Evolutionary conservation across 1,140 invertebrate species (phyloP).

Genomic region (Papilio dardanus): DNA sequence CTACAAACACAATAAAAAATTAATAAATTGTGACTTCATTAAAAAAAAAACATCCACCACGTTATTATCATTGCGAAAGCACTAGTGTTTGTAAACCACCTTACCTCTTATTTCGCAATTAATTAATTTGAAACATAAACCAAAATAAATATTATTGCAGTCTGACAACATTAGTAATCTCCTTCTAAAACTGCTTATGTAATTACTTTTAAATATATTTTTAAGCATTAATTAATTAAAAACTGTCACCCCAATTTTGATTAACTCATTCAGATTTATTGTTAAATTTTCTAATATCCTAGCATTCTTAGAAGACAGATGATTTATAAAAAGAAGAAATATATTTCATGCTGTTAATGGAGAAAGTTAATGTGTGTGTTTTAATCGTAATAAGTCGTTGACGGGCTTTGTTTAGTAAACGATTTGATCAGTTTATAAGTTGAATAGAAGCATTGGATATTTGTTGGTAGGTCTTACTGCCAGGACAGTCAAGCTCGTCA

Average conservation of each 20-base stretch:
- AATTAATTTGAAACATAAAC: background rate
- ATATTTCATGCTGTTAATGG: background rate
- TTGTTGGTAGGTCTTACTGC: constrained; percentile 56
- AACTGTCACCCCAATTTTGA: background rate
- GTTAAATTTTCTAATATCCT: background rate
- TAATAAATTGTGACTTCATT: background rate
- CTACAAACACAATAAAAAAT: background rate
- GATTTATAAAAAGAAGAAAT: background rate
- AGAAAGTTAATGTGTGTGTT: background rate
- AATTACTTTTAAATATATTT: too few species aligned
- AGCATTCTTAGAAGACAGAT: background rate
- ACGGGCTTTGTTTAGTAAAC: background rate
- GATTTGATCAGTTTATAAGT: background rate
- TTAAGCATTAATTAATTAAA: too few species aligned
- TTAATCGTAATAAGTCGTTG: background rate
- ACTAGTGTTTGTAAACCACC: background rate
- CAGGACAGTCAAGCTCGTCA: constrained; percentile 86
- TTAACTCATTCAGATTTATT: too few species aligned
- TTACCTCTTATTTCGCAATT: background rate
- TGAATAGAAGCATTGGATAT: constrained; percentile 23
- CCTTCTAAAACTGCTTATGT: too few species aligned
- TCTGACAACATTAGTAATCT: background rate
- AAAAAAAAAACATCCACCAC: background rate
- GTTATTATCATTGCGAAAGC: background rate
- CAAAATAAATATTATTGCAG: background rate